Percentiles rank a stretch among this genome's conserved stretches.
phyloP scores from a whole-genome alignment of 2,888 invertebrate genomes.

The Caenorhabditis wallacei region DNA sequence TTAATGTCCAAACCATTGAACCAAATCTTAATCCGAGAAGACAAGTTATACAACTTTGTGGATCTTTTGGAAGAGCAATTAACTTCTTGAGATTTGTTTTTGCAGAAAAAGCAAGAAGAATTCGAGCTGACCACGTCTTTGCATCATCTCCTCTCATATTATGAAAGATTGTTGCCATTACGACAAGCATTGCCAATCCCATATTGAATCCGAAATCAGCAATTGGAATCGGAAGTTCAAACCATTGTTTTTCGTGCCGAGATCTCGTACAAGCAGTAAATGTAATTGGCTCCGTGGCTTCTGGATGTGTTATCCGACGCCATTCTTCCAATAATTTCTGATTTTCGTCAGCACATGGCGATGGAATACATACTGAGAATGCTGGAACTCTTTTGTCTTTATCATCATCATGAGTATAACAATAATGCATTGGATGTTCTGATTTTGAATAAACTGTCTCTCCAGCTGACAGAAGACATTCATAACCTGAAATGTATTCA shows the following conservation, averaged over 20 bases:
- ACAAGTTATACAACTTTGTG: conserved; percentile 82
- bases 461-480: conserved; percentile 81
- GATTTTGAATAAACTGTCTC: conserved; percentile 81
- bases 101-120: conserved; percentile 80
- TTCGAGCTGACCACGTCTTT: conserved; percentile 78
- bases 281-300: conserved; percentile 72
- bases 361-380: conserved; percentile 80
- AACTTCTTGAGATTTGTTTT: conserved; percentile 78
- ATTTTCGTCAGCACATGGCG: conserved; percentile 79
- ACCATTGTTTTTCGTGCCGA: conserved; percentile 80
- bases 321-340: conserved; percentile 79
- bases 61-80: conserved; percentile 81
- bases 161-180: conserved; percentile 82
- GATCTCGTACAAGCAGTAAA: conserved; percentile 81
- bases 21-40: conserved; percentile 81
- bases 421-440: conserved; percentile 82
- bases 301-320: conserved; percentile 72
- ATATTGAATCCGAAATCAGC: conserved; percentile 81
- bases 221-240: conserved; percentile 79
- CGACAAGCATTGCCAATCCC: conserved; percentile 74
- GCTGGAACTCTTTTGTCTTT: conserved; percentile 72
- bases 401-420: conserved; percentile 76
- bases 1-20: conserved; percentile 83
- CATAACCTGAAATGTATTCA: conserved; percentile 73
- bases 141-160: conserved; percentile 76